A percentile compares a stretch with the other conserved stretches of the same genome.
These are phyloP conservation scores for Crossocerus cetratus DNA, from an alignment of 2,888 invertebrate genomes.

Conservation along the genomic window DNA sequence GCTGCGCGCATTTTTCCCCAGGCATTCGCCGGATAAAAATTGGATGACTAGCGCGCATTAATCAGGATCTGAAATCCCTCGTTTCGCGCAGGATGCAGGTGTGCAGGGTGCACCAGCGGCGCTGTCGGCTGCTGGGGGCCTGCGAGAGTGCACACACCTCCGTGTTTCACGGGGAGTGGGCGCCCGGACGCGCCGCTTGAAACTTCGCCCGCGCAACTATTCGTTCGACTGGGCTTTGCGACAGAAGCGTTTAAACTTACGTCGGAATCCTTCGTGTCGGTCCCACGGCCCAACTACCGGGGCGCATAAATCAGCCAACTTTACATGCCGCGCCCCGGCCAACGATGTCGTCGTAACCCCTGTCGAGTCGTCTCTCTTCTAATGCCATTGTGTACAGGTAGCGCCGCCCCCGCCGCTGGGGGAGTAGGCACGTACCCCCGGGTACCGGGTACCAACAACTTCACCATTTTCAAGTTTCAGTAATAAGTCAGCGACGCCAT, in stretches of 20 bases:
- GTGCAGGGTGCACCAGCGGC: conserved; percentile 3
- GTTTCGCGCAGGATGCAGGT: conserved; percentile 45
- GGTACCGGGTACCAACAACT: conserved; percentile 33
- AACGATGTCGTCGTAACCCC: conserved; percentile 44
- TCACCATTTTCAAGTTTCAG: conserved; percentile 55
- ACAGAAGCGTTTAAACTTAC: conserved; percentile 67
- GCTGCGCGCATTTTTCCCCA: conserved; percentile 39
- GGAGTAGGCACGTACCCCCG: conserved; percentile 18
- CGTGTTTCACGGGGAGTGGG: conserved; percentile 21
- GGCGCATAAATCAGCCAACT: conserved; percentile 68
- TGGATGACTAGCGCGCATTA: conserved; percentile 46
- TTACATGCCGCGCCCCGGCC: conserved; percentile 51
- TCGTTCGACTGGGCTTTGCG: conserved; percentile 55
- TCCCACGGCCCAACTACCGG: conserved; percentile 50
- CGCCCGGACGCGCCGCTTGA: conserved; percentile 50
- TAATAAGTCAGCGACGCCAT: conserved; percentile 40
- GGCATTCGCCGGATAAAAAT: conserved; percentile 8
- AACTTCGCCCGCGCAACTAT: conserved; percentile 64
- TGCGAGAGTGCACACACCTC: neutral
- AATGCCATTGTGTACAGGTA: conserved; percentile 39
- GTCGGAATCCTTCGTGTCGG: conserved; percentile 65
- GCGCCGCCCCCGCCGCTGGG: conserved; percentile 22
- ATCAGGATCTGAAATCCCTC: conserved; percentile 58
- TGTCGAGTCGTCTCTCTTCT: conserved; percentile 36
- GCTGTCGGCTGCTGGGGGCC: too few species aligned